These are phyloP conservation scores for Taeniopygia guttata DNA, from an alignment of 2,797 vertebrate species.

Conservation along the genomic window DNA sequence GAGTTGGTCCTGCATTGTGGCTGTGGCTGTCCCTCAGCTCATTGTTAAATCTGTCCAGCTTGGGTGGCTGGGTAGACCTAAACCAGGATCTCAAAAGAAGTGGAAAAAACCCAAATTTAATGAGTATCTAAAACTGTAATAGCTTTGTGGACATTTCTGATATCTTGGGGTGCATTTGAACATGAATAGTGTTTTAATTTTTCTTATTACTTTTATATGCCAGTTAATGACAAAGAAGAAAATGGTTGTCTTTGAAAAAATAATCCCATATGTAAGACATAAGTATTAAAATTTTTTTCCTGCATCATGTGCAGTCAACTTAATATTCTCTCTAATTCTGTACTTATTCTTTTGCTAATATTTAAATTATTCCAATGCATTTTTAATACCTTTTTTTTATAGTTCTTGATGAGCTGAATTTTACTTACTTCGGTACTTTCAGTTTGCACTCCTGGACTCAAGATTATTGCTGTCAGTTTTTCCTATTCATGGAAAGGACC, in stretches of 20 bases:
- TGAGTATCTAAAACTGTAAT: neutral
- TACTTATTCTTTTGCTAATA: neutral
- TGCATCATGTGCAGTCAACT: neutral
- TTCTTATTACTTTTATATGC: neutral
- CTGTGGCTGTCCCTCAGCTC: neutral
- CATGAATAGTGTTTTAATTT: neutral
- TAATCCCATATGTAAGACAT: neutral
- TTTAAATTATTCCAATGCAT: neutral
- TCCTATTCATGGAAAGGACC: neutral
- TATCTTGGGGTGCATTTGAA: neutral
- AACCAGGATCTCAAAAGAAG: neutral
- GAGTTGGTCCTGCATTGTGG: accelerated
- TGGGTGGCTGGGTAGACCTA: neutral
- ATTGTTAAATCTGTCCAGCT: neutral
- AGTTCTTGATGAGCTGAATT: neutral
- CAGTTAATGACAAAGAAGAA: neutral
- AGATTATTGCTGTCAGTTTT: neutral
- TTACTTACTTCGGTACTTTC: neutral
- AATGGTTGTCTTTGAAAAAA: neutral
- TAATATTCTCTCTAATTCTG: neutral
- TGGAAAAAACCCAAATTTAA: neutral
- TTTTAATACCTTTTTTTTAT: neutral
- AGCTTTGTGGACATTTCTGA: neutral
- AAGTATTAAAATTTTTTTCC: neutral
- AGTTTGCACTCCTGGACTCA: neutral